These are phyloP conservation scores for Mastomys coucha DNA, from an alignment of 2,113 vertebrate species.

Conservation along the genomic window DNA sequence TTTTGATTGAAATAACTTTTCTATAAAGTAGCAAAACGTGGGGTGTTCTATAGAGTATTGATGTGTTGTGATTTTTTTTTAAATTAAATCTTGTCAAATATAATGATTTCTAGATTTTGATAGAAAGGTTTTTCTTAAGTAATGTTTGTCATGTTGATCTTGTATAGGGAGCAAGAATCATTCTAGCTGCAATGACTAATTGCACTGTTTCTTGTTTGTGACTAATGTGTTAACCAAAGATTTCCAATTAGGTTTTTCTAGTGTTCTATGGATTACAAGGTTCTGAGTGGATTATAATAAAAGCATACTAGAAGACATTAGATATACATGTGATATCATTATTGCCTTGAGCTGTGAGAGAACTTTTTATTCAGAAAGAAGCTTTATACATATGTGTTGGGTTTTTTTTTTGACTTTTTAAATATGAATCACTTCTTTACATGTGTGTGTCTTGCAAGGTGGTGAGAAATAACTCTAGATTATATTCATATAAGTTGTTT, in stretches of 20 bases:
- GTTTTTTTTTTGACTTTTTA: constrained; percentile 57
- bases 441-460: constrained; percentile 1
- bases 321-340: not conserved
- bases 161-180: not conserved
- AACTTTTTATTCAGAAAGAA: constrained; percentile 40
- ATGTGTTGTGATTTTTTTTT: not conserved
- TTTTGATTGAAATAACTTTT: constrained; percentile 47
- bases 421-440: not conserved
- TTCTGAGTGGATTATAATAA: constrained; percentile 20
- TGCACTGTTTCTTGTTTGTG: constrained; percentile 25
- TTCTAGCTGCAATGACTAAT: not conserved
- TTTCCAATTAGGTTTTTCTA: not conserved
- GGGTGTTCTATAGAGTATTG: constrained; percentile 46
- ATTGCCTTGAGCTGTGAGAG: not conserved
- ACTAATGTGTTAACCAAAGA: not conserved
- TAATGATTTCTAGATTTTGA: constrained; percentile 51
- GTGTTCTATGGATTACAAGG: not conserved
- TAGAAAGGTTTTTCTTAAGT: constrained; percentile 39
- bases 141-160: constrained; percentile 24
- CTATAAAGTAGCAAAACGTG: not conserved
- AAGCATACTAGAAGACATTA: not conserved
- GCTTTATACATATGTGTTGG: not conserved
- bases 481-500: not conserved
- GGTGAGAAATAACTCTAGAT: not conserved
- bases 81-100: constrained; percentile 13